phyloP scores from a whole-genome alignment of 37 sponge, comb jelly and placozoan species.

The Hexactinellida sp. region DNA sequence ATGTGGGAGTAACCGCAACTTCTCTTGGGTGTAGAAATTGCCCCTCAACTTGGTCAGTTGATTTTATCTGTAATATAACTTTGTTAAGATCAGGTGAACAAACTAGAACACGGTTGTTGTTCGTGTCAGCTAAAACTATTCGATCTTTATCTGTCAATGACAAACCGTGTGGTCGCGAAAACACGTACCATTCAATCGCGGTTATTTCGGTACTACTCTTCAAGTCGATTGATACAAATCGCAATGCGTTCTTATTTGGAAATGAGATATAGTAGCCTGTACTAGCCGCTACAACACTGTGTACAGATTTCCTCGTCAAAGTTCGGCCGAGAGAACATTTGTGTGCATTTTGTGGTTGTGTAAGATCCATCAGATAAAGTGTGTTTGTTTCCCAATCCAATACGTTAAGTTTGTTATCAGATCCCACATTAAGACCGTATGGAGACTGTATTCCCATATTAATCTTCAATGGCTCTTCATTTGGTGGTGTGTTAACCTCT shows the following conservation, averaged over 20 bases:
- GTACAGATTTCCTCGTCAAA: background rate
- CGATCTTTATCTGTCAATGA: background rate
- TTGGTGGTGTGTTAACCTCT: background rate
- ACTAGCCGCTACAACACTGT: background rate
- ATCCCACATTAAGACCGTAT: background rate
- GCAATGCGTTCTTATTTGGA: background rate
- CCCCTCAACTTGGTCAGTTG: background rate
- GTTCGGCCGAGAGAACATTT: background rate
- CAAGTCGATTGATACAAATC: background rate
- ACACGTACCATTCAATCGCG: background rate
- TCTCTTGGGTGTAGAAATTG: background rate
- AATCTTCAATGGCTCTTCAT: background rate
- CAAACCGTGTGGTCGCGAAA: conserved; percentile 3
- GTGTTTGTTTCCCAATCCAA: conserved; percentile 6
- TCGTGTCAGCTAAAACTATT: background rate
- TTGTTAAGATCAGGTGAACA: conserved; percentile 4
- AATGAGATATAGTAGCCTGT: background rate
- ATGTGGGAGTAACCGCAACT: background rate
- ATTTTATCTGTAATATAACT: background rate
- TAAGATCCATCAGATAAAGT: background rate
- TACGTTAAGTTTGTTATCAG: background rate
- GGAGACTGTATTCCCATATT: background rate
- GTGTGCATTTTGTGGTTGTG: background rate
- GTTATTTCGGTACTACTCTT: background rate
- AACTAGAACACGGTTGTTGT: background rate